Evolutionary conservation across 1,140 invertebrate genomes (phyloP).

Genomic region (Ridgeia piscesae): DNA sequence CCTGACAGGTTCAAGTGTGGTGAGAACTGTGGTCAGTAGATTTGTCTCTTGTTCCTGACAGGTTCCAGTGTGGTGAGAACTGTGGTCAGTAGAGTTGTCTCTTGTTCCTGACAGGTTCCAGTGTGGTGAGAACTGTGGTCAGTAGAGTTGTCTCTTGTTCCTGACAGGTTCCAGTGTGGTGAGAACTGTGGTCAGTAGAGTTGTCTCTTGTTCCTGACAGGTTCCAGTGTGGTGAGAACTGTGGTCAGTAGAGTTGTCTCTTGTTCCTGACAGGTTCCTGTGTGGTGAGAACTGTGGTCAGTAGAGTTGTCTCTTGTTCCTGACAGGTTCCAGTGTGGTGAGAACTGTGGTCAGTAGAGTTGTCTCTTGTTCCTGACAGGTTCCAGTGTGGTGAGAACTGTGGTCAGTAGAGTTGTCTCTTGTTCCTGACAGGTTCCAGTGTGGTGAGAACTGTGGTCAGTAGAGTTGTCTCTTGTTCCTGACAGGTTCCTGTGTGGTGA

Average conservation of each 20-base stretch:
- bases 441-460: conserved; percentile 75
- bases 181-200: background rate
- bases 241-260: conserved; percentile 73
- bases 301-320: conserved; percentile 15
- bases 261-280: too few relatives aligned
- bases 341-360: conserved; percentile 77
- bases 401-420: conserved; percentile 13
- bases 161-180: too few relatives aligned
- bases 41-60: too few relatives aligned
- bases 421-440: conserved; percentile 63
- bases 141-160: too few relatives aligned
- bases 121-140: conserved; percentile 76
- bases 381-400: too few relatives aligned
- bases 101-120: conserved; percentile 60
- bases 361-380: too few relatives aligned
- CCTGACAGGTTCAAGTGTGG: conserved; percentile 66
- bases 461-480: too few relatives aligned
- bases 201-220: conserved; percentile 38
- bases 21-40: conserved; percentile 74
- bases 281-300: background rate
- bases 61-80: too few relatives aligned
- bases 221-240: conserved; percentile 73
- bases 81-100: conserved; percentile 6
- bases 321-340: conserved; percentile 66
- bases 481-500: too few relatives aligned